Conservation (phyloP, 2,888 invertebrate species). For the Argynnis bischoffii region DNA sequence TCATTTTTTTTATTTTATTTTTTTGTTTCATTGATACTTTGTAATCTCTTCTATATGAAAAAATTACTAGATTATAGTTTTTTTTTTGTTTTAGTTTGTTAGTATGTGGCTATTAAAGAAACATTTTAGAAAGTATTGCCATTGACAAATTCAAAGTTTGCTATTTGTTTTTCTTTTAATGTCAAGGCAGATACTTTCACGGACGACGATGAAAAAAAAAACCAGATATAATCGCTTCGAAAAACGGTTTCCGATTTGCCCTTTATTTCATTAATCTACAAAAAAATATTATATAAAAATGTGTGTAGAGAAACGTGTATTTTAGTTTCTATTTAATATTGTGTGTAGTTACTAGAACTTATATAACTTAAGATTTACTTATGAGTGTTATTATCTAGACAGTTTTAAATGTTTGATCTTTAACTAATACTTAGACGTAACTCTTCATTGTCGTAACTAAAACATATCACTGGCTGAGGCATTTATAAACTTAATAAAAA, state of each 20-base stretch:
- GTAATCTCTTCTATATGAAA: too few species aligned
- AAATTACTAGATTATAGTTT: neutral
- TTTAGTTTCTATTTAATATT: constrained; percentile 48
- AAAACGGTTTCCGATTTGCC: constrained; percentile 69
- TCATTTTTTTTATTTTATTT: constrained; percentile 4
- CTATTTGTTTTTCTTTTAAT: constrained; percentile 6
- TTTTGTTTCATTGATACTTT: neutral
- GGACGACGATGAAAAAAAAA: constrained; percentile 41
- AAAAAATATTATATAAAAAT: constrained; percentile 53
- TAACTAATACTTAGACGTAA: constrained; percentile 58
- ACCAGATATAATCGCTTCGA: constrained; percentile 63
- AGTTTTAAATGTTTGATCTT: constrained; percentile 65
- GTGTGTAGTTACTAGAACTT: constrained; percentile 47
- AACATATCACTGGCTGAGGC: constrained; percentile 82
- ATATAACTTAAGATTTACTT: constrained; percentile 43
- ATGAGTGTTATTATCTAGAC: constrained; percentile 46
- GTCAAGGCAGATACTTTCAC: constrained; percentile 49
- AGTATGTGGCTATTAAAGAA: too few species aligned
- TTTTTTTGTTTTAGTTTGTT: neutral
- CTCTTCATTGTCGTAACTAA: constrained; percentile 71
- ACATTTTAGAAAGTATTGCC: constrained; percentile 17
- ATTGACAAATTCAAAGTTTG: constrained; percentile 12
- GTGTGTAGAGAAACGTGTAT: constrained; percentile 48
- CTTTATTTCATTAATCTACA: constrained; percentile 48
- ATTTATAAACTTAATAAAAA: constrained; percentile 68